Base-by-base conservation (phyloP, 2,113 vertebrate species). In the Argyrosomus japonicus region DNA sequence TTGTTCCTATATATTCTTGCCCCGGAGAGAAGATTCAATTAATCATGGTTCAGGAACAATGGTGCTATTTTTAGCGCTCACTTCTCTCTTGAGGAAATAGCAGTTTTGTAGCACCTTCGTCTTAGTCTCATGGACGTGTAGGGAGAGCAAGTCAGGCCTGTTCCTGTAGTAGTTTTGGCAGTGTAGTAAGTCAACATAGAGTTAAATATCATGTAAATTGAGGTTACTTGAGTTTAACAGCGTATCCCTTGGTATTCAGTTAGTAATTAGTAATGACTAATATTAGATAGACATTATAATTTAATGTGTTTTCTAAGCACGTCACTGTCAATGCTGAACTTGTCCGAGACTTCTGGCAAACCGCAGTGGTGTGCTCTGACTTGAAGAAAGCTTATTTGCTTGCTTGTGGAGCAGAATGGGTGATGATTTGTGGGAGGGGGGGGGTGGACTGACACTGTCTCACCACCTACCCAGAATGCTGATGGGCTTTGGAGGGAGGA, bases 401-500 rank as follows among this genome's bases (percentile, higher is more conserved):
- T 75, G 14, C 47, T 67, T 71, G 32, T 65, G 51, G 32, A 74
- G 40, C 12, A 21, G 43, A 73, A 67, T 67, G 71, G 69, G 96
- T 96, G 95, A 97, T 97, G 85, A 94, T 96, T 95, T 63, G 48
- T 60, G 18, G 69, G 77, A 74, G 7, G 6, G 36, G 1, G 32
- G 32, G 6, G 32, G 32, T 32, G 89, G 82, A 62, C 77, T 74
- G 69, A 89, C 58, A 61, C 61, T 60, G 61, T 85, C 77, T 89
- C 64, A 74, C 65, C 74, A 77, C 75, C 73, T 71, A 57, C 85
- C 77, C 86, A 72, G 92, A 90, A 94, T 94, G 86, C 70, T 83
- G 75, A 93, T 90, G 73, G 85, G 73, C 43, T 79, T 40, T n/a
- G 1, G 19, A 69, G 79, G 71, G 75, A 90, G 81, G 64, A 86